Conservation (phyloP, 1,140 invertebrate genomes). For the Panulirus ornatus region DNA sequence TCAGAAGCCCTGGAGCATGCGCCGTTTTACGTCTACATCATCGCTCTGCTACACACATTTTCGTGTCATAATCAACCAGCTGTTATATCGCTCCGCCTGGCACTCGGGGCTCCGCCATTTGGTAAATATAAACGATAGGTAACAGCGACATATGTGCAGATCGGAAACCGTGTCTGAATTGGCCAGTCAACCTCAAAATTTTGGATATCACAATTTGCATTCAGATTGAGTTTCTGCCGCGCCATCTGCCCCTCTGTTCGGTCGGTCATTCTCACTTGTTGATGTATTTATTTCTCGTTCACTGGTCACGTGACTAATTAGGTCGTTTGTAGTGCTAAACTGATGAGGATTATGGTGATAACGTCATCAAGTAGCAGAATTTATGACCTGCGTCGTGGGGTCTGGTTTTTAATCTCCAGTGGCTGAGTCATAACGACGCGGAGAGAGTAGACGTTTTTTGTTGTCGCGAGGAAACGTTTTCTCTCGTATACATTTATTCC, state of each 20-base stretch:
- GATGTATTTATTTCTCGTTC: constrained; percentile 9
- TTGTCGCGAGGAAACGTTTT: too few species aligned
- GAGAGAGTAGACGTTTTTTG: too few species aligned
- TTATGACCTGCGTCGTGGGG: not conserved
- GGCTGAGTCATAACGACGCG: too few species aligned
- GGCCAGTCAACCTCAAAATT: constrained; percentile 50
- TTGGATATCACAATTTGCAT: constrained; percentile 56
- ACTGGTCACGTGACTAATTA: constrained; percentile 12
- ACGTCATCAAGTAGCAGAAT: not conserved
- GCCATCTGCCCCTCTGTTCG: constrained; percentile 24
- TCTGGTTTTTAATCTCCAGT: too few species aligned
- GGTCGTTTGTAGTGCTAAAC: not conserved
- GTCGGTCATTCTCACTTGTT: constrained; percentile 6
- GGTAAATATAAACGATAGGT: constrained; percentile 40
- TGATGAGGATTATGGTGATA: not conserved
- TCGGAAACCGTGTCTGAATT: constrained; percentile 34
- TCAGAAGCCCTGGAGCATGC: not conserved
- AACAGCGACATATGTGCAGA: constrained; percentile 32
- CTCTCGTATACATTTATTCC: too few species aligned
- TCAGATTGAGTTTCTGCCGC: constrained; percentile 44
- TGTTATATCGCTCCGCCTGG: not conserved
- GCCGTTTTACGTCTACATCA: not conserved
- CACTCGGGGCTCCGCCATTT: too few species aligned
- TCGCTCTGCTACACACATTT: not conserved
- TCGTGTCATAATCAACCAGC: not conserved